Conservation (phyloP, 2,888 invertebrate genomes). For the Bedellia somnulentella region DNA sequence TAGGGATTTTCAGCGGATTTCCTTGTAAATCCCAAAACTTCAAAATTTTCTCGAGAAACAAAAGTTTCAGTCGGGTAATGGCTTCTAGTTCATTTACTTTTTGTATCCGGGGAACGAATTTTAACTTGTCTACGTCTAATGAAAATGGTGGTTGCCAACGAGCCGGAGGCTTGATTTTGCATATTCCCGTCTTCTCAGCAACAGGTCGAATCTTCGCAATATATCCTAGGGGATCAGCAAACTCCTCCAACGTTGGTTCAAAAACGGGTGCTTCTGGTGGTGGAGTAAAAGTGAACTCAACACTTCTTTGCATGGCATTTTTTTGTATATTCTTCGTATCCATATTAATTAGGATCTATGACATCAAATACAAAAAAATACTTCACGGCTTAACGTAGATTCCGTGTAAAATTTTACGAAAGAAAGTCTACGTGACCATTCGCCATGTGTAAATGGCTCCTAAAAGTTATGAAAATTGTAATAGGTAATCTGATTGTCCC, state of each 20-base stretch:
- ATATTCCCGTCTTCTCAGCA: slow-evolving; percentile 73
- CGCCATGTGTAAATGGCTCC: slow-evolving; percentile 57
- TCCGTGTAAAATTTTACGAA: no score
- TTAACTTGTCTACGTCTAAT: slow-evolving; percentile 68
- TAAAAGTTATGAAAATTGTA: not conserved
- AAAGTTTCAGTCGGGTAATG: slow-evolving; percentile 69
- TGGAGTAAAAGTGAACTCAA: slow-evolving; percentile 51
- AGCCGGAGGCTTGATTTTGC: slow-evolving; percentile 75
- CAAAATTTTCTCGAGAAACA: slow-evolving; percentile 72
- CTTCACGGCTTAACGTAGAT: slow-evolving; percentile 5
- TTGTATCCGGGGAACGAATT: slow-evolving; percentile 56
- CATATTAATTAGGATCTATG: no score
- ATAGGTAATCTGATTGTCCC: not conserved
- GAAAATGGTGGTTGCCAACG: slow-evolving; percentile 81
- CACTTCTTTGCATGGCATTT: slow-evolving; percentile 55
- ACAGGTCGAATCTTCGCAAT: slow-evolving; percentile 73
- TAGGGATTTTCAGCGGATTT: slow-evolving; percentile 65
- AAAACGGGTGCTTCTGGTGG: slow-evolving; percentile 72
- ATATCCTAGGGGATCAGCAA: slow-evolving; percentile 71
- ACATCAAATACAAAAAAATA: slow-evolving; percentile 4
- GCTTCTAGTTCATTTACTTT: slow-evolving; percentile 65
- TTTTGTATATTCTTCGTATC: slow-evolving; percentile 53
- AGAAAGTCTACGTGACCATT: slow-evolving; percentile 54
- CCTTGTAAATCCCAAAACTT: slow-evolving; percentile 77
- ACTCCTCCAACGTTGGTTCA: slow-evolving; percentile 72